Percentiles rank a stretch among this genome's conserved stretches.
Conservation (phyloP, 1,140 invertebrate species). For the Notospermus geniculatus region DNA sequence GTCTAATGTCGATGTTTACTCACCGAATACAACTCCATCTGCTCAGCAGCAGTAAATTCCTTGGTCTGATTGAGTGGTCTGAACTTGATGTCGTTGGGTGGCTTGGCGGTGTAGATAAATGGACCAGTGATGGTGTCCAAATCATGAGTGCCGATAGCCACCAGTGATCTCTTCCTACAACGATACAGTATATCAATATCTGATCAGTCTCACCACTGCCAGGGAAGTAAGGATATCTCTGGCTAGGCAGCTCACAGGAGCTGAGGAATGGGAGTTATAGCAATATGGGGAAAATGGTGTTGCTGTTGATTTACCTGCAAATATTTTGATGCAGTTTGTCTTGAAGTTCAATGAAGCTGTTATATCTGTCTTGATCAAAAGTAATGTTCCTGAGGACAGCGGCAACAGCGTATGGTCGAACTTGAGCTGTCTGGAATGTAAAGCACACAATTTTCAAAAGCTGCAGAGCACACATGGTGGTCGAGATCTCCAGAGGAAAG, state of each 20-base stretch:
- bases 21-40: constrained; percentile 93
- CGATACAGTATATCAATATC: too few relatives aligned
- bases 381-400: constrained; percentile 84
- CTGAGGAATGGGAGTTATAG: too few relatives aligned
- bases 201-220: too few relatives aligned
- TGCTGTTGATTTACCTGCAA: constrained; percentile 70
- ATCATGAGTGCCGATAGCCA: constrained; percentile 98
- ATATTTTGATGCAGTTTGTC: constrained; percentile 99
- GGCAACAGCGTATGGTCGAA: constrained; percentile 86
- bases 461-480: too few relatives aligned
- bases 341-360: constrained; percentile 78
- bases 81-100: constrained; percentile 87
- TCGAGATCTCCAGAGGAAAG: too few relatives aligned
- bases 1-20: constrained; percentile 43
- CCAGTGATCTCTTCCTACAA: constrained; percentile 74
- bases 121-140: constrained; percentile 86
- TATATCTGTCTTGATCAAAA: constrained; percentile 65
- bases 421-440: constrained; percentile 63
- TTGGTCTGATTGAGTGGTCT: constrained; percentile 87
- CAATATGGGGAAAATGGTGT: too few relatives aligned
- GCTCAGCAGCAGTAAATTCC: constrained; percentile 75
- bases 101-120: constrained; percentile 87
- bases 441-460: constrained; percentile 13
- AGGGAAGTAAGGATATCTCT: too few relatives aligned
- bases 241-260: too few relatives aligned